Evolutionary conservation across 2,888 invertebrate species (phyloP), one percentile per base, ranked within the genome.

Genomic region (Drosophila pegasa): DNA sequence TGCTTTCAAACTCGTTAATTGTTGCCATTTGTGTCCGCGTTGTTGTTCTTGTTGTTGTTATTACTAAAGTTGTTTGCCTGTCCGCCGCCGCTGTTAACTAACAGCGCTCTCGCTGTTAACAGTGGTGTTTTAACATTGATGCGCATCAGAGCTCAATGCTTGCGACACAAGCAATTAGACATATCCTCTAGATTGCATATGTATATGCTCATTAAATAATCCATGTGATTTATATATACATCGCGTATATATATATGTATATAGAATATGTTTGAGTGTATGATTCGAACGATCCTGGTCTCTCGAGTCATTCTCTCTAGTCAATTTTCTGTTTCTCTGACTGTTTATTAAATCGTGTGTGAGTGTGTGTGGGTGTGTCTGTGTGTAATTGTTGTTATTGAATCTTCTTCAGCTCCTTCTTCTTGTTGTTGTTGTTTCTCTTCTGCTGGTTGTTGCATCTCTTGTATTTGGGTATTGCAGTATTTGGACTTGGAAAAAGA

Each of bases 1-100:
- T 64, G 37, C 45, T 58, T 20, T 48, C 35, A 50, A 69, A 56
- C 51, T 71, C 37, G 52, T 77, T 18, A 77, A 57, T 78, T 66
- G 58, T 78, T 66, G 74, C 62, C 75, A 63, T 74, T 75, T 74
- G 47, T 62, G 57, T 72, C 41, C 56, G 37, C 57, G 45, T 61
- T 67, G 61, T 67, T 74, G 27, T 51, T 69, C 22, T 22, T 60
- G 48, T 64, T 75, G 20, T 45, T 29, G 40, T 58, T 45, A 29
- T 29, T 47, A 25, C 10, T 20, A 20, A 14, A 55, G 33, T 29
- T 70, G 33, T 31, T 59, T 57, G 57, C 27, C 35, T 45, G 41
- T 35, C 48, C 56, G 45, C 10, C 43, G 71, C 12, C 54, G 41
- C 31, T 33, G 27, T 57, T 47, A 45, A 12, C 16, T 41, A 50